Conservation (phyloP, 2,797 vertebrate species). For the Limnodromus scolopaceus region DNA sequence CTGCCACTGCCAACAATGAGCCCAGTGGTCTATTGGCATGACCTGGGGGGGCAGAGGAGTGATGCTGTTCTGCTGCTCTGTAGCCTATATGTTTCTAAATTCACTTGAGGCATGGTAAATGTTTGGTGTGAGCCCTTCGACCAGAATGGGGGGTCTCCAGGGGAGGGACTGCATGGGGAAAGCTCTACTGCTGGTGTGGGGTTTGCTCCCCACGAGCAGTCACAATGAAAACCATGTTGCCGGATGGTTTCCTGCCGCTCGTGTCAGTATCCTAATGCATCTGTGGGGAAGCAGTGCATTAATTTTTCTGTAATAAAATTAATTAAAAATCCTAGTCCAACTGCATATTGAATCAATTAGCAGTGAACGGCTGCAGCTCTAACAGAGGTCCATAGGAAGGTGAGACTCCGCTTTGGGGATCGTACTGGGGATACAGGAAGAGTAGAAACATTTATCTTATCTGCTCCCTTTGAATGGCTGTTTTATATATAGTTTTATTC, state of each 20-base stretch:
- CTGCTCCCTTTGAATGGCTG: not conserved
- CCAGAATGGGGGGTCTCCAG: fast-evolving
- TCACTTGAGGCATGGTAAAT: fast-evolving
- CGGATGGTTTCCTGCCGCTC: not conserved
- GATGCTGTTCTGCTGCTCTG: not conserved
- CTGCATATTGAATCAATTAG: slow-evolving; percentile 5
- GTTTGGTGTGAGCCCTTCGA: not conserved
- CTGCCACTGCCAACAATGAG: not conserved
- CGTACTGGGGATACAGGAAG: not conserved
- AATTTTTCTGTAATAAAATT: slow-evolving; percentile 28
- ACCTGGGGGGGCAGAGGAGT: not conserved
- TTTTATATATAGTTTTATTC: not conserved
- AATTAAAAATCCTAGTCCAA: slow-evolving; percentile 15
- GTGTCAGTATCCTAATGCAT: not conserved
- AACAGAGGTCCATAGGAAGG: not conserved
- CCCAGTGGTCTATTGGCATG: fast-evolving
- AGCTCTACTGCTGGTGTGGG: fast-evolving
- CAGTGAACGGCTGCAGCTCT: not conserved
- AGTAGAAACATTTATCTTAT: not conserved
- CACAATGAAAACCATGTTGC: fast-evolving
- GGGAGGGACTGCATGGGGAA: too few species aligned
- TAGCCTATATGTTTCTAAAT: fast-evolving
- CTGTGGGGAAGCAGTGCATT: slow-evolving; percentile 2
- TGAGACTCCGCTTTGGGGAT: not conserved
- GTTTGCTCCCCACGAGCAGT: not conserved